Evolutionary conservation across 2,888 invertebrate genomes (phyloP), one percentile per base, ranked within the genome.

Genomic region (Eupsilia transversa): DNA sequence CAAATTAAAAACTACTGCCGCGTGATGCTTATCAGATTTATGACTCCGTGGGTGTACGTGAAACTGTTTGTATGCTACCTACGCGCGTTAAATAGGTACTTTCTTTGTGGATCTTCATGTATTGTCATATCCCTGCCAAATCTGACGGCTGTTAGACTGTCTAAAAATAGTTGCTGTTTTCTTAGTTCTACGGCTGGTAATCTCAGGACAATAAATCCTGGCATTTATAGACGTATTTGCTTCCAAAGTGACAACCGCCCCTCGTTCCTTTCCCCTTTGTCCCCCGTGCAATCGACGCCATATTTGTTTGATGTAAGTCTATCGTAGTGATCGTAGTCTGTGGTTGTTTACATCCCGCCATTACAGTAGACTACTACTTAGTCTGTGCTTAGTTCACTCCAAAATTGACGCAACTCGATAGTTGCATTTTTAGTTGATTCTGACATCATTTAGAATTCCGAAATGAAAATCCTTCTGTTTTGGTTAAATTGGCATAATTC

Each of bases 1-100:
- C 87, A 86, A 82, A 86, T 82, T 86, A 86, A 88, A 87, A 84
- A 79, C 85, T 77, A 83, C 74, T 72, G 73, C 46, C 43, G 17
- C 23, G 23, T 57, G 86, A 83, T 83, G 67, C 35, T 70, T 80
- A 72, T 82, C 64, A 66, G 60, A 56, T 67, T 57, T 69, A 70
- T 74, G 56, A 9, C 10, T 0, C 60, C 64, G 70, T 82, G 52
- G 77, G 77, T 59, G 86, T 85, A 72, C 38, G 83, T 77, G 78
- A 67, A 72, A 72, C 14, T 64, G 63, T 17, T 49, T 57, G 20
- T 46, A 35, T 64, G 27, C 81, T 20, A 33, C 83, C 82, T 60
- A 82, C 86, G 72, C 85, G 30, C 57, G 43, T 49, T 59, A n/a
- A n/a, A n/a, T n/a, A 17, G 52, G 17, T 56, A 57, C 81, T 80